Base-by-base conservation (phyloP, 2,888 invertebrate genomes). In the Phyto melanocephala region DNA sequence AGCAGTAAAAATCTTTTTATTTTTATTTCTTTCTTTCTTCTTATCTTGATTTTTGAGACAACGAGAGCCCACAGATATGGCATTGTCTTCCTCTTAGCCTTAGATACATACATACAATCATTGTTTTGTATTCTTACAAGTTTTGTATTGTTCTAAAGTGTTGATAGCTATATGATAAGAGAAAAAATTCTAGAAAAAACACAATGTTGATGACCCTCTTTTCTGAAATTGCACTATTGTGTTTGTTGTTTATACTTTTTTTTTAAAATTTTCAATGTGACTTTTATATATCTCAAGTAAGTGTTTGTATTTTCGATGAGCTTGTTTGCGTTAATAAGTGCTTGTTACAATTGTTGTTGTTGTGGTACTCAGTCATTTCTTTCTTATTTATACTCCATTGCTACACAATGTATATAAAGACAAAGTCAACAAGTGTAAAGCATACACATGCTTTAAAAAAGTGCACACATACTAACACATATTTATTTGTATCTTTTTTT, bases 361-460 rank as follows among this genome's bases (percentile, higher is more conserved):
- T 63, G 47, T 52, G 54, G 58, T 47, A 42, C 37, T 58, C 52
- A 58, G 47, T 52, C 62, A 40, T 40, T 33, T 63, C 40, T 58
- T 52, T 35, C 7, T 24, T 47, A 24, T 15, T 20, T 37, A 20
- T 65, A 22, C 42, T 24, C 40, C 33, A 50, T 65, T 45, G 10
- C 35, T 11, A 22, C 17, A 67, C 68, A 74, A 65, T 75, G 24
- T 22, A n/a, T n/a, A n/a, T n/a, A n/a, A 54, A 70, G 54, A 71
- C 58, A 67, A 81, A 81, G 77, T 81, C 81, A 81, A 81, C 81
- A 81, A 81, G 72, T 81, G 77, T 45, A 60, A 74, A 68, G 52
- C 60, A 67, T 24, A 35, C 40, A 50, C 28, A 54, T 8, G 33
- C 45, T 63, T 68, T 50, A 10, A 40, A 40, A 58, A 67, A 65